Conservation (phyloP, 2,113 vertebrate species). For the Eulemur rufifrons region DNA sequence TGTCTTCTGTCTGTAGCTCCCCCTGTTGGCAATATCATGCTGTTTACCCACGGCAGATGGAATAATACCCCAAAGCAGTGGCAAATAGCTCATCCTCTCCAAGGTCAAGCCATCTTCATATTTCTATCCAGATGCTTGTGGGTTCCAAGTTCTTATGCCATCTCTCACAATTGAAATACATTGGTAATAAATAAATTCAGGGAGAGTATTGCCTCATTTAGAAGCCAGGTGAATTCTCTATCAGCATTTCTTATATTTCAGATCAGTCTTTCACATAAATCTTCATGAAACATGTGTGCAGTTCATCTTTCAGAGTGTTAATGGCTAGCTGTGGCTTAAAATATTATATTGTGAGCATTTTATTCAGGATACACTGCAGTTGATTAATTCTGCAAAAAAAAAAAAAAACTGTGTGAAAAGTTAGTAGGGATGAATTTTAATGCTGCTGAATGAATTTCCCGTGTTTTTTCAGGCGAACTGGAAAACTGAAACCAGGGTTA, state of each 20-base stretch:
- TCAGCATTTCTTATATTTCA: slow-evolving; percentile 60
- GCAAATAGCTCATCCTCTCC: slow-evolving; percentile 48
- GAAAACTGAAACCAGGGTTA: background rate
- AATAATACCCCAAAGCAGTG: background rate
- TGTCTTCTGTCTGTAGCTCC: slow-evolving; percentile 71
- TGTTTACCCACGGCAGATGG: slow-evolving; percentile 50
- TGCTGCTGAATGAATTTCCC: background rate
- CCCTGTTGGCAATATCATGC: slow-evolving; percentile 72
- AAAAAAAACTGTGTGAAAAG: slow-evolving; percentile 44
- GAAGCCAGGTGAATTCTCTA: slow-evolving; percentile 61
- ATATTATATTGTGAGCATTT: slow-evolving; percentile 64
- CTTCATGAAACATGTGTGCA: slow-evolving; percentile 57
- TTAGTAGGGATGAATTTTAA: slow-evolving; percentile 50
- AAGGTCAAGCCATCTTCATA: slow-evolving; percentile 69
- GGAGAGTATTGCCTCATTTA: slow-evolving; percentile 53
- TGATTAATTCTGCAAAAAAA: slow-evolving; percentile 54
- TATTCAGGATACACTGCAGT: slow-evolving; percentile 24
- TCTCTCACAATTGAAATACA: slow-evolving; percentile 64
- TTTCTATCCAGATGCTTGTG: slow-evolving; percentile 48
- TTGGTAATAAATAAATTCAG: slow-evolving; percentile 60
- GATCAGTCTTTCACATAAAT: slow-evolving; percentile 57
- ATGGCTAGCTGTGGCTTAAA: slow-evolving; percentile 59
- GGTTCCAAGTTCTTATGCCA: slow-evolving; percentile 10
- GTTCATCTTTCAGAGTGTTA: slow-evolving; percentile 64
- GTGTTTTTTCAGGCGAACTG: slow-evolving; percentile 1